Conservation (phyloP, 2,797 vertebrate species). For the Okamejei kenojei region DNA sequence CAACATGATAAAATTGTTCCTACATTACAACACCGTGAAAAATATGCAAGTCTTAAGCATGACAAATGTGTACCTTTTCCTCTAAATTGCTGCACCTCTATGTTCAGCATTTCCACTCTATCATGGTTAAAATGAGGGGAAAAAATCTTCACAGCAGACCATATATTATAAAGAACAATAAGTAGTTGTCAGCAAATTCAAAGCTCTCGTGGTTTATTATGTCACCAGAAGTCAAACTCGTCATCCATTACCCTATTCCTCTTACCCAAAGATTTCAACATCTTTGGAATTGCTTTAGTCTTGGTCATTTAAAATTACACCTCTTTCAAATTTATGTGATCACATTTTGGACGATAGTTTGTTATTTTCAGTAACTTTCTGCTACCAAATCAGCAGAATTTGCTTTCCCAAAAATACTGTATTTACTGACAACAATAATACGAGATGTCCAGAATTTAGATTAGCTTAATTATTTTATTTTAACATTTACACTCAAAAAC, state of each 20-base stretch:
- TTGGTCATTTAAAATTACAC: not conserved
- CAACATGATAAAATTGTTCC: not conserved
- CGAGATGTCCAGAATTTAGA: too few relatives aligned
- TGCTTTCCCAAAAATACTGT: not conserved
- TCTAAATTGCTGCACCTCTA: not conserved
- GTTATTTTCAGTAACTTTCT: not conserved
- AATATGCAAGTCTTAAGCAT: not conserved
- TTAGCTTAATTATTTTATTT: too few relatives aligned
- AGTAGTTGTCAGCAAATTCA: conserved; percentile 25
- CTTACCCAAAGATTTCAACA: not conserved
- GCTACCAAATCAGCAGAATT: not conserved
- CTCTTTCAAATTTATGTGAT: not conserved
- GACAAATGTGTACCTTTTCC: not conserved
- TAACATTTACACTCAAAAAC: too few relatives aligned
- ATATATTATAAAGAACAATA: conserved; percentile 33
- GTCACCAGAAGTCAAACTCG: not conserved
- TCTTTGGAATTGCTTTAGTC: not conserved
- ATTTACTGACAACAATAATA: not conserved
- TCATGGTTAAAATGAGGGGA: not conserved
- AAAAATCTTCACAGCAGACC: not conserved
- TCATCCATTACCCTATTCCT: not conserved
- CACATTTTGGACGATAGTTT: not conserved
- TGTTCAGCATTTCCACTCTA: conserved; percentile 5
- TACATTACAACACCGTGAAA: not conserved
- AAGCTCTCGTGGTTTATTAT: conserved; percentile 2